Base-by-base conservation (phyloP, 2,888 invertebrate species). In the Cephus rjabovi region DNA sequence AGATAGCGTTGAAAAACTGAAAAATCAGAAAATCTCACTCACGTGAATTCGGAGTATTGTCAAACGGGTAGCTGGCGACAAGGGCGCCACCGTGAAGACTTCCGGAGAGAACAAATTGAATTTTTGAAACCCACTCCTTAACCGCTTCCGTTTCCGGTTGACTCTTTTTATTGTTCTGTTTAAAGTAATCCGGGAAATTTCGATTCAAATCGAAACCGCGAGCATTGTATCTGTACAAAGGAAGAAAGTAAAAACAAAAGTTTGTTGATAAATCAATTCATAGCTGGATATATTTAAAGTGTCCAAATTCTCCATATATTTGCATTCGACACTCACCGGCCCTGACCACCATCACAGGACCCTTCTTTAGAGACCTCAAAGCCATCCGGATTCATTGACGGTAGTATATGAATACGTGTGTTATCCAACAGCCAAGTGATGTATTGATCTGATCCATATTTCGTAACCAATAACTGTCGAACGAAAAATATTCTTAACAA, bases 341-440 rank as follows among this genome's bases (percentile, higher is more conserved):
- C 98, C 91, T 96, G 96, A 12, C 96, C 95, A 34, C 97, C 97
- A 87, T 97, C 96, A 88, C 98, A 98, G 80, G 95, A 94, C 56
- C 98, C 97, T 92, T 98, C 97, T 86, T 96, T 95, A 11, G 99
- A 97, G 33, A 96, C 96, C 86, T 98, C 97, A 92, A 96, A 99
- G 34, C 99, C 99, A 91, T 99, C 99, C 0, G 99, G 99, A 92
- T 99, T 99, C 98, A 99, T 98, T 0, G 98, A 97, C 0, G 99
- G 99, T 94, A 99, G 94, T 86, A 99, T 95, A 92, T 99, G 99
- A 87, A 99, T 98, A 81, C 98, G 94, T 0, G 99, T 99, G 91
- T 97, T 97, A 92, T 98, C 97, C 91, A 99, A 91, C 78, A 99
- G 92, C 96, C 97, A 97, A 87, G 95, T 95, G 79, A 98, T 95